Evolutionary conservation across 2,888 invertebrate genomes (phyloP).

Genomic region (Rhimphoctona megacephalus): DNA sequence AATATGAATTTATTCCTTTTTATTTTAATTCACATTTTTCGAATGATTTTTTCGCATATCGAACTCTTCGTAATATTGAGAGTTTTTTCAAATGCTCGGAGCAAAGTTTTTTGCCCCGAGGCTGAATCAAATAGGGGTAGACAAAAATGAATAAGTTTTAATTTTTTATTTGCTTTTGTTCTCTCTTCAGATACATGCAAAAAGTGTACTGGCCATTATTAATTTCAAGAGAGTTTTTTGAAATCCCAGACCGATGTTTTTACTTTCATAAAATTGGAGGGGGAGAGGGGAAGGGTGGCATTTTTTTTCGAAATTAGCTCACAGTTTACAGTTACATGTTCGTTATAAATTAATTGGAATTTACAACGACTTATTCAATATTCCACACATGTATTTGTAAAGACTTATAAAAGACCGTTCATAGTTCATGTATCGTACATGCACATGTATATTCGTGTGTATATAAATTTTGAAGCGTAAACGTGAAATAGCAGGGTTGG

Average conservation of each 20-base stretch:
- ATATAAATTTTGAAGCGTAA: slow-evolving; percentile 18
- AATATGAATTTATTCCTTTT: background rate
- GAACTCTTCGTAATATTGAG: background rate
- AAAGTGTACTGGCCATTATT: background rate
- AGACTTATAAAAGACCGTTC: too few species aligned
- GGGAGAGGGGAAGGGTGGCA: too few species aligned
- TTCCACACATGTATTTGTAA: too few species aligned
- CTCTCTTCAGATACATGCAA: background rate
- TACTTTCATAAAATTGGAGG: background rate
- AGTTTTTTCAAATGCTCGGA: background rate
- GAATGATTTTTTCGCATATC: background rate
- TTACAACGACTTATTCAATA: too few species aligned
- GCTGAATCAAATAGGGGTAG: background rate
- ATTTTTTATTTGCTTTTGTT: background rate
- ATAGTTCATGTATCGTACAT: background rate
- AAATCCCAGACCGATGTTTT: background rate
- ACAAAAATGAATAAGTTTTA: background rate
- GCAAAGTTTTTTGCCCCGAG: background rate
- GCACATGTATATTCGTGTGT: background rate
- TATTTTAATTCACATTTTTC: background rate
- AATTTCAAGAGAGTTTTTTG: background rate
- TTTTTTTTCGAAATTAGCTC: background rate
- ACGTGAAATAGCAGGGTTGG: slow-evolving; percentile 34
- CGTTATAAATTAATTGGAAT: too few species aligned
- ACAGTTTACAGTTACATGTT: background rate